These are phyloP conservation scores for Cepaea hortensis DNA, from an alignment of 2,888 invertebrate genomes.

Conservation along the genomic window DNA sequence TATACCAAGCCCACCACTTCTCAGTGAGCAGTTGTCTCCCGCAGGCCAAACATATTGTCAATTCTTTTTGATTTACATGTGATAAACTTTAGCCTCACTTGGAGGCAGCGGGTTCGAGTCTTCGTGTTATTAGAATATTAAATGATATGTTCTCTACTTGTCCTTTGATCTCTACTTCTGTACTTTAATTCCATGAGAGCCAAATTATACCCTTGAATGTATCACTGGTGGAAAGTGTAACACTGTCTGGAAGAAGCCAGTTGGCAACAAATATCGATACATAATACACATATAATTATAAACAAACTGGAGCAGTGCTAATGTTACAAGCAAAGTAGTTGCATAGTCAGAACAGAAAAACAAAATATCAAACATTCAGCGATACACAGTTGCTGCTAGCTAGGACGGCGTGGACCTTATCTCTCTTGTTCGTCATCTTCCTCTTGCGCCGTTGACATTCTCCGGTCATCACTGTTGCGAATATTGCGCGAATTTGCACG, in stretches of 20 bases:
- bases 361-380: background rate
- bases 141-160: no score
- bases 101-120: no score
- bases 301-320: background rate
- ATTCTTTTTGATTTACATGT: no score
- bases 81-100: no score
- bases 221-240: no score
- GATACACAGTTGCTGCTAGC: background rate
- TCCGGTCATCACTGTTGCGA: slow-evolving; percentile 2
- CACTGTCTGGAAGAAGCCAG: background rate
- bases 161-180: no score
- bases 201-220: no score
- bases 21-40: no score
- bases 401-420: background rate
- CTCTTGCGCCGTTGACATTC: slow-evolving; percentile 28
- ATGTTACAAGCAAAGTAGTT: background rate
- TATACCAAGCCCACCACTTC: no score
- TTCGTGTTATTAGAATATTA: no score
- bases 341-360: background rate
- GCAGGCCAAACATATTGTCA: no score
- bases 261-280: background rate
- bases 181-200: no score
- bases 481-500: background rate
- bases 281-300: background rate
- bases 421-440: background rate